Evolutionary conservation across 2,888 invertebrate species (phyloP).

Genomic region (Temnothorax unifasciatus): DNA sequence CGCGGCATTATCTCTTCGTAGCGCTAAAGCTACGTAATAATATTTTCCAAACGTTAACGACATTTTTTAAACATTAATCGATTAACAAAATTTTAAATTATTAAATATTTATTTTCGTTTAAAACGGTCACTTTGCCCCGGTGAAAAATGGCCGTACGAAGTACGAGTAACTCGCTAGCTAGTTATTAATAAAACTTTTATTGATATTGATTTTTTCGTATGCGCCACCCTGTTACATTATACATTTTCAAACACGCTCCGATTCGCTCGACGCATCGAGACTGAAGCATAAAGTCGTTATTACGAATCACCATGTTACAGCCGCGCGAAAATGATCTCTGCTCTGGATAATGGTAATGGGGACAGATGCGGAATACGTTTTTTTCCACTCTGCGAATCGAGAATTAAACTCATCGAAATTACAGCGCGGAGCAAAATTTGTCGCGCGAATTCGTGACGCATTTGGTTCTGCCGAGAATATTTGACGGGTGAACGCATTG

Average conservation of each 20-base stretch:
- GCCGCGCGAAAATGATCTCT: constrained; percentile 36
- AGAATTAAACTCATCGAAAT: constrained; percentile 37
- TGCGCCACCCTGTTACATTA: not conserved
- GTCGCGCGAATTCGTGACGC: constrained; percentile 25
- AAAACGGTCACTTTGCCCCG: not conserved
- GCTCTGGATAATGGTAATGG: constrained; percentile 26
- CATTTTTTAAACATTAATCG: constrained; percentile 5
- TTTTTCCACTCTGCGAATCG: constrained; percentile 11
- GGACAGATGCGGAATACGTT: constrained; percentile 2
- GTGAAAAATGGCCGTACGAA: not conserved
- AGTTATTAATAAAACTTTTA: constrained; percentile 39
- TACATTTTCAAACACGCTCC: constrained; percentile 34
- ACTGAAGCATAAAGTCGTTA: constrained; percentile 25
- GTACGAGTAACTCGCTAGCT: not conserved
- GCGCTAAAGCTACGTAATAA: not conserved
- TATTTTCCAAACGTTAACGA: not conserved
- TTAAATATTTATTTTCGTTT: not conserved
- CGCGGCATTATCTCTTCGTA: not conserved
- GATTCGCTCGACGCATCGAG: constrained; percentile 9
- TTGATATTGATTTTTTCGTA: constrained; percentile 38
- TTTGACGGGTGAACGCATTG: constrained; percentile 48
- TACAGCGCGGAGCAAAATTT: constrained; percentile 9
- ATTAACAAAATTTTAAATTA: not conserved
- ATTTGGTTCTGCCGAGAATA: constrained; percentile 48
- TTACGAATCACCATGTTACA: constrained; percentile 21